These are phyloP conservation scores for Lytechinus variegatus DNA, from an alignment of 35 echinoderm and acorn worm species.

Conservation along the genomic window DNA sequence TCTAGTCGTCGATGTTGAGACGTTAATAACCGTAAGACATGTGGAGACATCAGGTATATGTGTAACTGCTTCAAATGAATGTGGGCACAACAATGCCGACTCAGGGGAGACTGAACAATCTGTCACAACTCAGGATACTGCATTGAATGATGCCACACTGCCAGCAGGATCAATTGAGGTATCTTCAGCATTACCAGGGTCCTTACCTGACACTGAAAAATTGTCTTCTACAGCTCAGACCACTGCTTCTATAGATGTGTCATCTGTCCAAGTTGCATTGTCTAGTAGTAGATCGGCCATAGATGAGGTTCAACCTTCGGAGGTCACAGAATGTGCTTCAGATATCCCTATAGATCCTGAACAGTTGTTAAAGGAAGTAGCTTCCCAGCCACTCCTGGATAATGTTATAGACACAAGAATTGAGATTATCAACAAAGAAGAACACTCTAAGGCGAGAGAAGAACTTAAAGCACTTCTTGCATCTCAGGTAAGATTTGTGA, in stretches of 20 bases:
- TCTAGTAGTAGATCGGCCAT: not conserved
- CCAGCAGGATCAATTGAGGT: not conserved
- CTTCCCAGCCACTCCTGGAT: not conserved
- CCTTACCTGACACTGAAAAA: not conserved
- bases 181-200: not conserved
- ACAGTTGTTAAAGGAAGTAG: not conserved
- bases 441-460: constrained; percentile 29
- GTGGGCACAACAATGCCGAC: not conserved
- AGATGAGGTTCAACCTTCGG: not conserved
- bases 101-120: not conserved
- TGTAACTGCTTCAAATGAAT: not conserved
- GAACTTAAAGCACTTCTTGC: constrained; percentile 28
- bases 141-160: not conserved
- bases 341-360: not conserved
- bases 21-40: not conserved
- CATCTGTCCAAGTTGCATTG: not conserved
- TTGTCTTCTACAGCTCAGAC: not conserved
- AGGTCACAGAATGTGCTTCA: not conserved
- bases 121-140: not conserved
- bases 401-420: not conserved
- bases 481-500: not conserved
- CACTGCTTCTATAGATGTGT: not conserved
- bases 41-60: not conserved
- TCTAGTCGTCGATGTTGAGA: not conserved
- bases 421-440: constrained; percentile 7